Conservation (phyloP, 2,888 invertebrate species). For the Trissoscelio sp. region DNA sequence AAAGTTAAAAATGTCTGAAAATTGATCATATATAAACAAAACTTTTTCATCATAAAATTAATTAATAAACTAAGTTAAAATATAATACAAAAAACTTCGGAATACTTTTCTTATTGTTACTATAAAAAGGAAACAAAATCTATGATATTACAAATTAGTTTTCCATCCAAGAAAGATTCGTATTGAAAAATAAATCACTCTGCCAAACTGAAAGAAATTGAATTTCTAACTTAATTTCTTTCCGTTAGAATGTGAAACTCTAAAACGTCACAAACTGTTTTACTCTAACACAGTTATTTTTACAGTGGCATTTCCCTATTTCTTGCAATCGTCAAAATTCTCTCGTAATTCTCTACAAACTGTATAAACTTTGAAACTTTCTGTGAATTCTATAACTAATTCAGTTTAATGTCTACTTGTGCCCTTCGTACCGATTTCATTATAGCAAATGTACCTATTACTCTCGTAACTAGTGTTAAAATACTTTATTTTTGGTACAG, state of each 20-base stretch:
- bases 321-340: conserved; percentile 2
- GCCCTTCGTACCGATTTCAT: conserved; percentile 10
- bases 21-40: too few relatives aligned
- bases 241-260: conserved; percentile 5
- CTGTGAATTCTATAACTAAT: conserved; percentile 1
- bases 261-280: conserved; percentile 1
- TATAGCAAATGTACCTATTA: neutral
- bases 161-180: neutral
- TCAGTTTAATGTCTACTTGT: conserved; percentile 4
- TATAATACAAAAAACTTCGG: too few relatives aligned
- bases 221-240: conserved; percentile 9
- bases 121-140: too few relatives aligned
- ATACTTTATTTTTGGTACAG: conserved; percentile 1
- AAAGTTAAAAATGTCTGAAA: too few relatives aligned
- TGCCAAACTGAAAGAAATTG: conserved; percentile 10
- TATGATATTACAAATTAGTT: too few relatives aligned
- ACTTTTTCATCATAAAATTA: too few relatives aligned
- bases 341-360: neutral
- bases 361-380: neutral
- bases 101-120: too few relatives aligned
- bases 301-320: conserved; percentile 6
- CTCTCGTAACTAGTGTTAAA: neutral
- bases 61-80: too few relatives aligned
- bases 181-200: neutral
- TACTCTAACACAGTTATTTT: conserved; percentile 13